A percentile compares a stretch with the other conserved stretches of the same genome.
These are phyloP conservation scores for Coenonympha glycerion DNA, from an alignment of 2,888 invertebrate species.

Conservation along the genomic window DNA sequence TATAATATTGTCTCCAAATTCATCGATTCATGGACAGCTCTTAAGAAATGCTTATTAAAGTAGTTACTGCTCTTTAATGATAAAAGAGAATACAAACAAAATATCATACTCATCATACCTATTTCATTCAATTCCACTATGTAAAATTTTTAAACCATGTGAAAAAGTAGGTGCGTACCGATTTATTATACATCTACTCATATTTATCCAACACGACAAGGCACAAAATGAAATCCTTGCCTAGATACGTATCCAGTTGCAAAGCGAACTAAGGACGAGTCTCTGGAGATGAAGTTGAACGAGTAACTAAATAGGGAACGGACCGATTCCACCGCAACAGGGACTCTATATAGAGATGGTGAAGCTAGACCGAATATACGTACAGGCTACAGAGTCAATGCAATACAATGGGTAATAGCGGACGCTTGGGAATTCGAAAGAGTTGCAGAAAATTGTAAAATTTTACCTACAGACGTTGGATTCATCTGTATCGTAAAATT, in stretches of 20 bases:
- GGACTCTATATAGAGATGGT: slow-evolving; percentile 8
- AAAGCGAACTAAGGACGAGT: slow-evolving; percentile 5
- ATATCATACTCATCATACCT: no score
- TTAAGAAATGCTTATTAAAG: no score
- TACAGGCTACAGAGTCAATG: neutral
- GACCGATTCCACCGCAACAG: slow-evolving; percentile 10
- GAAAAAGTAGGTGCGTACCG: neutral
- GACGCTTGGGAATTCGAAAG: neutral
- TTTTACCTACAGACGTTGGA: no score
- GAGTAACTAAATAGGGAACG: slow-evolving; percentile 14
- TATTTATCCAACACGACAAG: neutral
- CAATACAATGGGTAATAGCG: neutral
- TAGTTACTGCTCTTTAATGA: no score
- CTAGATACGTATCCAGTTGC: neutral
- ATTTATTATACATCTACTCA: no score
- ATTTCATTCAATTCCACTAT: neutral
- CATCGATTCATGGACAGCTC: no score
- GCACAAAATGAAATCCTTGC: slow-evolving; percentile 5
- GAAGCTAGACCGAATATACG: neutral
- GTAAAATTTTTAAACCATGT: neutral
- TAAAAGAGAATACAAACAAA: no score
- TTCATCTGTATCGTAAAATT: no score
- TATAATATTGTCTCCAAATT: no score
- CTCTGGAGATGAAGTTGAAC: slow-evolving; percentile 11
- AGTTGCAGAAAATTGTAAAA: neutral